phyloP scores from a whole-genome alignment of 2,797 vertebrate species.

The Onychomys arenicola region DNA sequence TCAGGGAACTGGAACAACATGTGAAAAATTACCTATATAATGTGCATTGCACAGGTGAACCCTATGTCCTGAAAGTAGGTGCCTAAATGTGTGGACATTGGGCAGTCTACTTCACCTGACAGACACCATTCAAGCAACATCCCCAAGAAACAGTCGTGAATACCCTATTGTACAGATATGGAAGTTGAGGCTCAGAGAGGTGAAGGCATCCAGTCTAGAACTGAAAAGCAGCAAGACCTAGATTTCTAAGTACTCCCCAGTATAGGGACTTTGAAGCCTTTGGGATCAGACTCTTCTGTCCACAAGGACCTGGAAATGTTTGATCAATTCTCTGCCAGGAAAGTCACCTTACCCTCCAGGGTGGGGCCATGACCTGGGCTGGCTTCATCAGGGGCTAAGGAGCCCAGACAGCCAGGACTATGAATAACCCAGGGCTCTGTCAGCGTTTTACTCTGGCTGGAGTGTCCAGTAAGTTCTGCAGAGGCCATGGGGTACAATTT shows the following conservation, averaged over 20 bases:
- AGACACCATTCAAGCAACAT: accelerated
- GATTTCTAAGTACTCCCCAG: not conserved
- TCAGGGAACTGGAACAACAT: not conserved
- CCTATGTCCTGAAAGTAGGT: not conserved
- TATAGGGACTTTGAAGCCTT: not conserved
- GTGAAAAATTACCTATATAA: not conserved
- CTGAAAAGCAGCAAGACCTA: not conserved
- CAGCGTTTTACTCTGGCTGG: conserved; percentile 47
- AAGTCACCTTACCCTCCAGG: not conserved
- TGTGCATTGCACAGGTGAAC: not conserved
- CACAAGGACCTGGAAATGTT: not conserved
- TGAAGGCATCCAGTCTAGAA: not conserved
- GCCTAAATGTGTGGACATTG: accelerated
- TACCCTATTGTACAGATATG: not conserved
- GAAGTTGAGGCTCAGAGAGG: not conserved
- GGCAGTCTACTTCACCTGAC: not conserved
- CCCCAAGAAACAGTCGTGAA: accelerated
- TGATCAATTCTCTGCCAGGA: not conserved
- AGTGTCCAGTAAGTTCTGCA: not conserved
- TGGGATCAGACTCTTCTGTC: not conserved
- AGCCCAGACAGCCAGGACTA: not conserved
- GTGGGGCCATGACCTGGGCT: not conserved
- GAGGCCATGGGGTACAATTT: not conserved
- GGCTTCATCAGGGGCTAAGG: not conserved
- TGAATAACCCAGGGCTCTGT: conserved; percentile 67